phyloP scores from a whole-genome alignment of 2,797 vertebrate genomes.

The Poliocrania exsul region DNA sequence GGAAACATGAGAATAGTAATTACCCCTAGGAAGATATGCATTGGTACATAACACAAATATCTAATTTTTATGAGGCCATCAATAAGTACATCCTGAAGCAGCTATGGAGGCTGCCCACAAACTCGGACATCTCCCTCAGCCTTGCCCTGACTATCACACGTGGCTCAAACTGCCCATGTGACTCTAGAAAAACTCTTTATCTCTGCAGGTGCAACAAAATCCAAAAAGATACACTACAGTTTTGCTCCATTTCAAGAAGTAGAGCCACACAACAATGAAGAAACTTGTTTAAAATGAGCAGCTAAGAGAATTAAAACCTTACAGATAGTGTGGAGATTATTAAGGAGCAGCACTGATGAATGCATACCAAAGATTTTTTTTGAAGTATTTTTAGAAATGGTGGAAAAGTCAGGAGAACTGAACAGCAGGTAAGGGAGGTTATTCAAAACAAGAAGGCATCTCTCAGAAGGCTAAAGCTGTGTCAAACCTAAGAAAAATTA shows the following conservation, averaged over 20 bases:
- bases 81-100: not conserved
- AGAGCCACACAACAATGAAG: not conserved
- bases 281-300: not conserved
- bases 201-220: not conserved
- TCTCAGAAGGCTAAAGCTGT: not conserved
- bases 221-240: fast-evolving
- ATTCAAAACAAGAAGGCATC: not conserved
- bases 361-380: not conserved
- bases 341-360: not conserved
- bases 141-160: not conserved
- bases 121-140: not conserved
- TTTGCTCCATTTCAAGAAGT: not conserved
- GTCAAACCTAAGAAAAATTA: not conserved
- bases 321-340: not conserved
- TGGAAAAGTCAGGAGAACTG: not conserved
- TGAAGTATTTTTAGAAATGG: not conserved
- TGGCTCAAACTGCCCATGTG: not conserved
- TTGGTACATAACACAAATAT: not conserved
- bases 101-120: not conserved
- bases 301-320: not conserved
- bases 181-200: not conserved
- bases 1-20: fast-evolving
- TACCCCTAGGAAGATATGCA: not conserved
- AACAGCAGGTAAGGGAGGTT: not conserved
- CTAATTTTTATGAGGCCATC: not conserved